Base-by-base conservation (phyloP, 1,140 invertebrate genomes). In the Hetaerina americana region DNA sequence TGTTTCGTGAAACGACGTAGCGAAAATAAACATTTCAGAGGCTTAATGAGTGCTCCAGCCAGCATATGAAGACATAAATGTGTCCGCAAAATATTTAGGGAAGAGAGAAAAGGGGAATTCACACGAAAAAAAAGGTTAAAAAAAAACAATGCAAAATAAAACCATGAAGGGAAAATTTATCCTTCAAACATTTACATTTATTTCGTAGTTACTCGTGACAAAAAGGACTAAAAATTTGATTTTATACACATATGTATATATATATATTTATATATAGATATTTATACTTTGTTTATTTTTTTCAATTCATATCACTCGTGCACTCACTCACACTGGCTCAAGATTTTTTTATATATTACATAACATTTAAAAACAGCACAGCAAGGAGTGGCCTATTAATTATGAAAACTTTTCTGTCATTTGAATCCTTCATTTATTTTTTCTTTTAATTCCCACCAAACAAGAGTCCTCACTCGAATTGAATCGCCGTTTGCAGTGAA, bases 201-300 rank as follows among this genome's bases (percentile, higher is more conserved):
- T 57, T 57, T 57, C 40, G 40, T 57, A 57, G 22, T n/a, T 57
- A 57, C 40, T 57, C 40, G 40, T 57, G 40, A 57, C 40, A 57
- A 57, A 57, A 57, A 57, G 40, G 40, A 57, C 40, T 57, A 57
- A 57, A 57, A 57, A 57, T 57, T 57, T 12, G 40, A 57, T 57
- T 57, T 57, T 57, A 57, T 57, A 57, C 40, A 57, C 40, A 57
- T 57, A 57, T 57, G 40, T 57, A 57, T 57, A 57, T n/a, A 57
- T 57, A 57, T 57, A 57, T 57, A 57, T 18, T 57, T 57, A 57
- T 57, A 57, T 57, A 57, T 57, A 18, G 15, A 57, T 57, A 57
- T 57, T 18, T 57, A 12, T 57, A 18, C 40, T 57, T n/a, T 57
- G 40, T 57, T 57, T n/a, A n/a, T n/a, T n/a, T n/a, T n/a, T n/a